Base-by-base conservation (phyloP, 2,113 vertebrate genomes). In the Mustela lutreola region DNA sequence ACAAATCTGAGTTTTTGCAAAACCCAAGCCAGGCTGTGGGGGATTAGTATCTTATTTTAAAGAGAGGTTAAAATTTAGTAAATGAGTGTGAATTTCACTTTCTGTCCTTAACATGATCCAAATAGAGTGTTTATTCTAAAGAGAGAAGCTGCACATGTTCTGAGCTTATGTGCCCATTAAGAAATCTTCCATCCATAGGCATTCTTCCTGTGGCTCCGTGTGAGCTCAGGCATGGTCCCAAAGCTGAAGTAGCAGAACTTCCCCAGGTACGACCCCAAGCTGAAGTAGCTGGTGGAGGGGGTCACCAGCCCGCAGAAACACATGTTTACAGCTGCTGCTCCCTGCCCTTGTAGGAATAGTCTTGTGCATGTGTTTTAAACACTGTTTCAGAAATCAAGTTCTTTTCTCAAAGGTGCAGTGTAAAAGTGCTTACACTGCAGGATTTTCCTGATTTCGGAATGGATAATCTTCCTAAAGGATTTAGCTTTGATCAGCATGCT, bases 381-480 rank as follows among this genome's bases (percentile, higher is more conserved):
- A 79, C 42, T 78, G 81, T 90, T 50, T 1, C 58, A 81, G 89
- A 96, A 96, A 96, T 73, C 36, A 71, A 11, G 31, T 96, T 98
- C 73, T 84, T 95, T 97, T 97, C 83, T 97, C 92, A 76, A 70
- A 98, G 94, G 91, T 93, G 86, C 73, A 48, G 90, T 48, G 24
- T 53, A 22, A 95, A 99, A 98, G 96, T 98, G 96, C 71, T 98
- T 88, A 89, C 98, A 94, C 88, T 86, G 92, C 95, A 97, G 98
- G 98, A 98, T 98, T 99, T 98, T 97, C 94, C 98, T 97, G 98
- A 98, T 98, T 98, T 98, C 97, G 85, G 95, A 98, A 97, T 82
- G 73, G 97, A 97, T 99, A 99, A 99, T 99, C 99, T 99, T 99
- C 98, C 98, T 98, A 98, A 98, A 98, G 98, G 99, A 99, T 99